Evolutionary conservation across 2,797 vertebrate species (phyloP), one percentile per base, ranked within the genome.

Genomic region (Sebastes hubbsi): DNA sequence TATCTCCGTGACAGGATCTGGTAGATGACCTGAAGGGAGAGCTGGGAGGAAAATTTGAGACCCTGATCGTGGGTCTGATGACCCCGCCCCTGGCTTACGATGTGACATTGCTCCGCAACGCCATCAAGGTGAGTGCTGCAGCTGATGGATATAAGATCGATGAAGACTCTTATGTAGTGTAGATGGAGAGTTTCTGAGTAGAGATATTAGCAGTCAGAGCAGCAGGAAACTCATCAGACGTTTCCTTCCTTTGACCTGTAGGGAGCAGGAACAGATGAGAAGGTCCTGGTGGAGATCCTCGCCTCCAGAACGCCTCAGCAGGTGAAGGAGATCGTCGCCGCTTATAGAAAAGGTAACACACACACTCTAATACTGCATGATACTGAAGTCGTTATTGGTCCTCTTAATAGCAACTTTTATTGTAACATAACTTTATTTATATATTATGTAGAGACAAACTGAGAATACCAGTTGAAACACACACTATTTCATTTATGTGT

Each of bases 211-310:
- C 24, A 9, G 24, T 2, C 10, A 66, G 22, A 52, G 8, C n/a
- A 22, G 20, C 56, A 56, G 32, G 16, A 56, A 49, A 34, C 11
- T 78, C 4, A 30, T 72, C 4, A 30, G 9, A 62, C 5, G 5
- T 54, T 74, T 78, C 52, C 18, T 24, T 55, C 7, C 7, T 84
- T 61, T 84, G 59, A 34, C 78, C 82, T 84, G 3, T 76, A 99
- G 98, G 98, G 98, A 84, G 97, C 97, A 54, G 98, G 98, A 80
- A 99, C 98, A 0, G 76, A 97, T 27, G 98, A 99, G 93, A 97
- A 97, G 73, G 95, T 98, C n/a, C 88, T 99, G 90, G 96, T 96
- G 54, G 97, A 98, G 95, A 97, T 99, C 75, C 95, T 99, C 74
- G 96, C 98, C n/a, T 99, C 98, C 42, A 96, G 98, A 91, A 97